phyloP scores from a whole-genome alignment of 2,113 vertebrate species.

The Passer montanus region DNA sequence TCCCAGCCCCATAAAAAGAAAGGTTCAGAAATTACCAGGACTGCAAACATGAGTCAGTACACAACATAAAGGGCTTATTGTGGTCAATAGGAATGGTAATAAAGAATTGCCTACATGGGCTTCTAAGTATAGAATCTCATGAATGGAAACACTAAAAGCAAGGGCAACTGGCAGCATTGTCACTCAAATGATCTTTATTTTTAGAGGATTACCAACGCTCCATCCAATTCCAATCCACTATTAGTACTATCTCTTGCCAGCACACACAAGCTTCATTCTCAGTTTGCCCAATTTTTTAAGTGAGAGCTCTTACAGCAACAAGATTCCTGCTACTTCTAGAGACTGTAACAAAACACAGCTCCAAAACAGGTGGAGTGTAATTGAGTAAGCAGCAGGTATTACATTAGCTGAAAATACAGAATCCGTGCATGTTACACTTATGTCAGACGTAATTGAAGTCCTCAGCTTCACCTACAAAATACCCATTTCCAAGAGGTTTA shows the following conservation, averaged over 20 bases:
- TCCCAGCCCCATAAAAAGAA: neutral
- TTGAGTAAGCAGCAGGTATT: neutral
- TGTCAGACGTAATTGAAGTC: neutral
- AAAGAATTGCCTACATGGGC: neutral
- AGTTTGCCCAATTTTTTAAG: neutral
- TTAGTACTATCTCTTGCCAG: neutral
- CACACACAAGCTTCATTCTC: neutral
- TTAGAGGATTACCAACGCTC: neutral
- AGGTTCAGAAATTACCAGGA: neutral
- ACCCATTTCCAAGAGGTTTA: neutral
- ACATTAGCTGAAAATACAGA: neutral
- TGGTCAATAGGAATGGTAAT: neutral
- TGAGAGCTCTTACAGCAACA: neutral
- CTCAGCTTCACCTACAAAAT: neutral
- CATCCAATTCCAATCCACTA: neutral
- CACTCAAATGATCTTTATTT: neutral
- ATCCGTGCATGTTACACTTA: neutral
- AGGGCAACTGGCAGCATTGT: neutral
- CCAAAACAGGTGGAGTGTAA: neutral
- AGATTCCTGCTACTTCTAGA: neutral
- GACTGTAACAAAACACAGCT: neutral
- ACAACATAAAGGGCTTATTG: neutral
- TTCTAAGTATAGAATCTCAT: neutral
- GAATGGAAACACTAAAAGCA: neutral
- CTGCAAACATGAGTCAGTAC: neutral